A percentile compares a stretch with the other conserved stretches of the same genome.
These are phyloP conservation scores for Listrodromus nycthemerus DNA, from an alignment of 2,888 invertebrate species.

Conservation along the genomic window DNA sequence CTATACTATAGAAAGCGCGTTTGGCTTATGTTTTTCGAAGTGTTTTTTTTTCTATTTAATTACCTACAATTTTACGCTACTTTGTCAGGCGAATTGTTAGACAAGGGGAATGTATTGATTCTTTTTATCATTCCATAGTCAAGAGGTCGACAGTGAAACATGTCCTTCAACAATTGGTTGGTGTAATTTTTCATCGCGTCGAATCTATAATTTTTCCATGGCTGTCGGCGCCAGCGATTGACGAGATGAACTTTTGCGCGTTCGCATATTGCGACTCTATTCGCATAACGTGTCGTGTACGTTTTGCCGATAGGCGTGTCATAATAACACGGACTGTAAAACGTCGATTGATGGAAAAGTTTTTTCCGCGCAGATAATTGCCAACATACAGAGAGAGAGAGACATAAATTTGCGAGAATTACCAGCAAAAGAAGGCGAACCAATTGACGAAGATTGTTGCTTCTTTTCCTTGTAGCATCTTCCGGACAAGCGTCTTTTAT, in stretches of 20 bases:
- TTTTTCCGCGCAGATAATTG: conserved; percentile 27
- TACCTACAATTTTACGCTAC: neutral
- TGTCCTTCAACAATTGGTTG: conserved; percentile 12
- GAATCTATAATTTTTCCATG: conserved; percentile 6
- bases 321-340: neutral
- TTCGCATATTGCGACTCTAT: conserved; percentile 5
- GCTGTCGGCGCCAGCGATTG: conserved; percentile 18
- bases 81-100: neutral
- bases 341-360: conserved; percentile 45
- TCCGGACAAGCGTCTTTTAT: neutral
- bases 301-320: conserved; percentile 17
- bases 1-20: neutral
- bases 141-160: neutral
- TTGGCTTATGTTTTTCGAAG: neutral
- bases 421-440: neutral
- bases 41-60: neutral
- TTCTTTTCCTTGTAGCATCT: conserved; percentile 10
- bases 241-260: conserved; percentile 11
- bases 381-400: conserved; percentile 15
- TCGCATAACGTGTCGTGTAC: conserved; percentile 18
- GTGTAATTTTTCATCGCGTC: conserved; percentile 18
- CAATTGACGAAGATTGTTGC: conserved; percentile 27
- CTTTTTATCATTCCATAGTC: neutral
- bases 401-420: conserved; percentile 1
- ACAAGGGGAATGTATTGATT: neutral